Base-by-base conservation (phyloP, 1,140 invertebrate species). In the Dreissena rostriformis region DNA sequence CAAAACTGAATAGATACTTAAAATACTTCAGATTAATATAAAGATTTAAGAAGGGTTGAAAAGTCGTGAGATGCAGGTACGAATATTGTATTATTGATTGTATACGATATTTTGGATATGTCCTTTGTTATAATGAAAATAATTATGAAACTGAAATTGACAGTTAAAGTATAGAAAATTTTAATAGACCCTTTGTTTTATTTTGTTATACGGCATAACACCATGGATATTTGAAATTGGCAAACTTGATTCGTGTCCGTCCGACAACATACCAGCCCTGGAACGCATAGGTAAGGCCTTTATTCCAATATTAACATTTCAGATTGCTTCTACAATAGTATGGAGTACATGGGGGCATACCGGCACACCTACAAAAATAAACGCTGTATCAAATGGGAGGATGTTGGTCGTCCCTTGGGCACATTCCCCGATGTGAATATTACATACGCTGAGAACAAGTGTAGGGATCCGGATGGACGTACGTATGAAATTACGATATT, bases 251-350 rank as follows among this genome's bases (percentile, higher is more conserved):
- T 26, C 4, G 19, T n/a, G 19, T n/a, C 2, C 6, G 11, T 63
- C 19, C 19, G 61, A n/a, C 19, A 26, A 7, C 61, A 5, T 26
- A 63, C 24, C 61, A 63, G 61, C 61, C 19, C 24, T n/a, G 19
- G 7, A 2, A 63, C 61, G 19, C 24, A 63, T 26, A 63, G 61
- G 19, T n/a, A 26, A 2, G 2, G 19, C 24, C 19, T 63, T n/a
- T 26, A n/a, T 63, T 2, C 19, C 24, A n/a, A 63, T 11, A n/a
- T 26, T 63, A 4, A 53, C 12, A 10, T 73, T 52, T 73, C 28
- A 74, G 72, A 74, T 74, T 74, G 72, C 28, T 74, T 74, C 53
- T 74, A 74, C 72, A 57, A 74, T 2, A 74, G 72, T n/a, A 74
- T 57, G 15, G 17, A 29, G 52, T 74, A 74, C 24, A 74, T 74